Evolutionary conservation across 2,888 invertebrate species (phyloP), one percentile per base, ranked within the genome.

Genomic region (Phalera bucephala): DNA sequence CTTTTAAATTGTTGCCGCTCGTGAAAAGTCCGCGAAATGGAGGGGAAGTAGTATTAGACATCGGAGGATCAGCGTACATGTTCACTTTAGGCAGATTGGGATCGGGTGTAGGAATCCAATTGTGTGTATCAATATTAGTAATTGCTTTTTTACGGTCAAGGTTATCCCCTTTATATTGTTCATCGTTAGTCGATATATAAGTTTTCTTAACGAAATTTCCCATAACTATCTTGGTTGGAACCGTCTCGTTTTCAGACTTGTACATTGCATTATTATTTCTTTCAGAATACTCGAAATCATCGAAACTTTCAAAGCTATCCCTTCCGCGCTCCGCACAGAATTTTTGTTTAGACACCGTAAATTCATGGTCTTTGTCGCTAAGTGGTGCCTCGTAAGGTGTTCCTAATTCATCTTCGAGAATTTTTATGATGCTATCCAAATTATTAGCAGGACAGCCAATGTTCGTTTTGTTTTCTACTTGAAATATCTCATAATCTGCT

Each of bases 381-480:
- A 43, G 9, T 12, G 57, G 43, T 3, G 56, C 25, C 8, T 74
- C 73, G 31, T 70, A 52, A 20, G 80, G 64, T 14, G 68, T 57
- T 22, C 65, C 74, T 31, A 89, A 53, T 59, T 89, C 89, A 15
- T 82, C 71, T 69, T 88, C 89, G 4, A 88, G 68, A 25, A 80
- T 79, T 67, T 80, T 80, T 10, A 88, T 81, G 31, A 89, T 64
- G 40, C 68, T 73, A 44, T 87, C 83, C 11, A 89, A 54, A 37
- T 83, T 76, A 25, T 79, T 78, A 1, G 65, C 45, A 11, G 74
- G 75, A n/a, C 56, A 39, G 25, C 74, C 71, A 2, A 54, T 45
- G 19, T 52, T 66, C 8, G 53, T 64, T 25, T 67, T 65, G 27
- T 56, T 58, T 28, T 70, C 59, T 15, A 52, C 43, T 31, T 62